phyloP scores from a whole-genome alignment of 2,113 vertebrate species.

The Xenus cinereus region DNA sequence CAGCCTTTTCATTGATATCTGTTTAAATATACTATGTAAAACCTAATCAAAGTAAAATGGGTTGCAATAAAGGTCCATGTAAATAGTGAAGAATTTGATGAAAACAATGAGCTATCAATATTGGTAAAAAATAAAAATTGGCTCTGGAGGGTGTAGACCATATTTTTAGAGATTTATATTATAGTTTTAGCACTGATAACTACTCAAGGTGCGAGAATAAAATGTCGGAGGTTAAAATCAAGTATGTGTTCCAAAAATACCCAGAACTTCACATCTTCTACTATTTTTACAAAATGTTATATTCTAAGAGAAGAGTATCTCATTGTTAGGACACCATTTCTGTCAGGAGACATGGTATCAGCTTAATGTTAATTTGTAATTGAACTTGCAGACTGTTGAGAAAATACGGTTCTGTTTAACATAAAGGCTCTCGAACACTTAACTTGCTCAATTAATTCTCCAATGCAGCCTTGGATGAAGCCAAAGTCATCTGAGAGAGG shows the following conservation, averaged over 20 bases:
- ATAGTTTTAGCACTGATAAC: not conserved
- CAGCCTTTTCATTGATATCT: not conserved
- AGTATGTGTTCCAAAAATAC: not conserved
- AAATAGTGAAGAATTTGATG: not conserved
- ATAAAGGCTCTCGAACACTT: not conserved
- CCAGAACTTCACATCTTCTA: not conserved
- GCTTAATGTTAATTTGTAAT: not conserved
- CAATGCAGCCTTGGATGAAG: not conserved
- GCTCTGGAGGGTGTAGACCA: not conserved
- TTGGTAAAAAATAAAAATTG: not conserved
- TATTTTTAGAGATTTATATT: not conserved
- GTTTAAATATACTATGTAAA: not conserved
- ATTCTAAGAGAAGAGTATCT: not conserved
- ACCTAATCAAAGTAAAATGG: not conserved
- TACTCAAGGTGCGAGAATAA: rapidly evolving
- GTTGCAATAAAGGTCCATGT: not conserved
- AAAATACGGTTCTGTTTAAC: not conserved
- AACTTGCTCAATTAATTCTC: not conserved
- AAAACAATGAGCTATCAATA: not conserved
- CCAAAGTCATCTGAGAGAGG: not conserved
- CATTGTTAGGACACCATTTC: not conserved
- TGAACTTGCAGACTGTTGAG: not conserved
- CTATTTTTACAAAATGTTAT: not conserved
- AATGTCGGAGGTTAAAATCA: not conserved
- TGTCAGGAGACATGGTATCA: not conserved